Evolutionary conservation across 2,888 invertebrate species (phyloP), one percentile per base, ranked within the genome.

Genomic region (Chrysodeixis includens): DNA sequence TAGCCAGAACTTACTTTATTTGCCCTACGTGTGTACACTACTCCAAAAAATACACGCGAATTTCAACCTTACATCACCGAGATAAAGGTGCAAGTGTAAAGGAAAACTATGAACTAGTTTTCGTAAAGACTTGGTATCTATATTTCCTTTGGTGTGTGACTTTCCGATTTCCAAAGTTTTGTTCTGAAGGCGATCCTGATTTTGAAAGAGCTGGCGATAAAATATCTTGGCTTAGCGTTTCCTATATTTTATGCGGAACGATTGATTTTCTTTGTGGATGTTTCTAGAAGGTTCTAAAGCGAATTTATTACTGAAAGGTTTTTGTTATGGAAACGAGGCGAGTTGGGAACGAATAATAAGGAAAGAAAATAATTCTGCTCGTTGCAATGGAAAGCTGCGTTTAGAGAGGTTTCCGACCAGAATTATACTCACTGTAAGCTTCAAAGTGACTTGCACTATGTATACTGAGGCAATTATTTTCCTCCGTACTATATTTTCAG

Each of bases 1-100:
- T 90, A 88, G 85, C 84, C 78, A 84, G 83, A 86, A 87, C 79
- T 85, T 82, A 82, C 85, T 86, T 87, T 88, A 84, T 86, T 81
- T 80, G 76, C 66, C 52, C 67, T 76, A 83, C 84, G 79, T 80
- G 80, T 71, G 64, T 74, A 77, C 74, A 63, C 66, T 58, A 26
- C 51, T 22, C 64, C 14, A 22, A 10, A 9, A n/a, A 8, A 46
- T 18, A 46, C 56, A 62, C 26, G 56, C 56, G 1, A 76, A 40
- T 22, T 16, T 30, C 54, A 26, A 58, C 73, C 70, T 56, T 73
- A 70, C 51, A 14, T 16, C 56, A 2, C 22, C 30, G 8, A 8
- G 16, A n/a, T 46, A 73, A 61, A 61, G 40, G 32, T 8, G 0
- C 16, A 62, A 66, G 40, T 60, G 57, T 56, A 53, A 60, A 63